Conservation (phyloP, 2,888 invertebrate genomes). For the Selenia dentaria region DNA sequence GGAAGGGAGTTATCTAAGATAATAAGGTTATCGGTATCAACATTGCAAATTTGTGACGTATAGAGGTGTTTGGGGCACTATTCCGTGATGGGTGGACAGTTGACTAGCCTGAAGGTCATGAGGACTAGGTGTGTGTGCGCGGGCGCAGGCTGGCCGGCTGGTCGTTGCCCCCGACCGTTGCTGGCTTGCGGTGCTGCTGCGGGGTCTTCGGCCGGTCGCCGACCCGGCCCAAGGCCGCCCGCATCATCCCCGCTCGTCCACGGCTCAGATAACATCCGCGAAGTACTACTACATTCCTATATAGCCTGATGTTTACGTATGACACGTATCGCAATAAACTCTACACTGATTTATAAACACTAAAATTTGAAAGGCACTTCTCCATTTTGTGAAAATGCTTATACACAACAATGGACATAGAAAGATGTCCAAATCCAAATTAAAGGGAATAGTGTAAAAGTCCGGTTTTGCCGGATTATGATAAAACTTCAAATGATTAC, state of each 20-base stretch:
- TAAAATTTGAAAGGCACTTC: no score
- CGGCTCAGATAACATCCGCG: constrained; percentile 64
- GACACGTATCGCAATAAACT: constrained; percentile 15
- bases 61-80: constrained; percentile 37
- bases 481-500: no score
- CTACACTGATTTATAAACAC: constrained; percentile 7
- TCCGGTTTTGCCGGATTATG: no score
- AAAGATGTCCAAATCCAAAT: no score
- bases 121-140: constrained; percentile 59
- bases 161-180: constrained; percentile 84
- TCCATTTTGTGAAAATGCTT: no score
- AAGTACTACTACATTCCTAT: constrained; percentile 46
- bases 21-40: constrained; percentile 16
- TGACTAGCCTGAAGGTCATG: constrained; percentile 52
- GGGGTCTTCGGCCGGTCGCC: constrained; percentile 83
- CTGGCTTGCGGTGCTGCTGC: constrained; percentile 76
- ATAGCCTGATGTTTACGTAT: no score
- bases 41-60: constrained; percentile 26
- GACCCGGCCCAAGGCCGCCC: constrained; percentile 81
- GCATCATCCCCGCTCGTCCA: constrained; percentile 76
- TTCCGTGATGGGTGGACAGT: constrained; percentile 37
- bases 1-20: constrained; percentile 7
- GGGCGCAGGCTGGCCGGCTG: constrained; percentile 64
- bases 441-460: no score
- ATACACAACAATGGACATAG: no score